phyloP scores from a whole-genome alignment of 2,113 vertebrate genomes.

The Regulus satrapa region DNA sequence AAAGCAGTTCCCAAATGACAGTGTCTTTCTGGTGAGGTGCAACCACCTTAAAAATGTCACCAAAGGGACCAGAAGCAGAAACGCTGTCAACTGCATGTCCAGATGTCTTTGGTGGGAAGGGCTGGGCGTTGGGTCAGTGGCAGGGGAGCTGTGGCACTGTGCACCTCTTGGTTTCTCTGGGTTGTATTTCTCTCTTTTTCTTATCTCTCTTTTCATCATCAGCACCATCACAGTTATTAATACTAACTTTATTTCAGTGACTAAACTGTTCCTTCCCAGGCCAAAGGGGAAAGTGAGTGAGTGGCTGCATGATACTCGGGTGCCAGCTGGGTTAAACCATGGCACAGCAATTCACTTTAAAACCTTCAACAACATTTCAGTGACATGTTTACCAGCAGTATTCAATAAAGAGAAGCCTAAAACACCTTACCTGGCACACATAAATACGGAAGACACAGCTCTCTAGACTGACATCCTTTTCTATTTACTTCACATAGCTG shows the following conservation, averaged over 20 bases:
- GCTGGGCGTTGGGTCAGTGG: neutral
- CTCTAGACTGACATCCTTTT: constrained; percentile 84
- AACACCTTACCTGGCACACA: constrained; percentile 85
- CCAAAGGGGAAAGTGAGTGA: rapidly evolving
- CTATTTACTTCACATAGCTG: constrained; percentile 95
- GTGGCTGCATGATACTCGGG: neutral
- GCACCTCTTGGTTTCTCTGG: neutral
- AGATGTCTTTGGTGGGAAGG: neutral
- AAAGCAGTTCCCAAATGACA: neutral
- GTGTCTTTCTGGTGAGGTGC: neutral
- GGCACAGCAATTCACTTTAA: neutral
- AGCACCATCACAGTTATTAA: neutral
- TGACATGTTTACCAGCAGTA: neutral
- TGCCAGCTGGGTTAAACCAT: neutral
- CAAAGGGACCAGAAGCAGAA: neutral
- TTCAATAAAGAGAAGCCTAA: neutral
- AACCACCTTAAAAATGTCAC: neutral
- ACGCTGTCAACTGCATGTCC: rapidly evolving
- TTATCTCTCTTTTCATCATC: neutral
- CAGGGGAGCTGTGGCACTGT: neutral
- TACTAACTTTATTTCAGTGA: neutral
- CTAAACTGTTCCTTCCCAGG: neutral
- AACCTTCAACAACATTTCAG: neutral
- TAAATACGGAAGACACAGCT: constrained; percentile 86
- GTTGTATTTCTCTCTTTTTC: neutral